phyloP scores from a whole-genome alignment of 2,888 invertebrate genomes.

The Strigamia maritima region DNA sequence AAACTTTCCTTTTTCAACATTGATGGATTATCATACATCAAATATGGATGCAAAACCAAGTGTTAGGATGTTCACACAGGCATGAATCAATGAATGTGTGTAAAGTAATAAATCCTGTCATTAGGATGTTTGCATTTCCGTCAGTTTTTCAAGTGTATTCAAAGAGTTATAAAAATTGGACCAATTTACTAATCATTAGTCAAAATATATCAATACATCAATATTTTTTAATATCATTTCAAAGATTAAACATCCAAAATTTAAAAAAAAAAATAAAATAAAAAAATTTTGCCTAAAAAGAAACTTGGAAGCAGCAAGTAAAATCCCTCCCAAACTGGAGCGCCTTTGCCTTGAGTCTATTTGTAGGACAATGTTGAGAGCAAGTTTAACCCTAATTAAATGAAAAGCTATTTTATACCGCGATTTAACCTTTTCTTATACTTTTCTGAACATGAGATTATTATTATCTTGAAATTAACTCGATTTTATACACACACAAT shows the following conservation, averaged over 20 bases:
- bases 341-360: slow-evolving; percentile 10
- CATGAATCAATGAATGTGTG: neutral
- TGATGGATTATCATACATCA: neutral
- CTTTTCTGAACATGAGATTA: too few species aligned
- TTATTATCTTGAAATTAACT: too few species aligned
- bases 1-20: too few species aligned
- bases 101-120: neutral
- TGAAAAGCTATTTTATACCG: neutral
- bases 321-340: slow-evolving; percentile 5
- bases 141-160: neutral
- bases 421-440: neutral
- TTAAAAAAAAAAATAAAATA: neutral
- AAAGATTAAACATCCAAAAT: neutral
- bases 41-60: neutral
- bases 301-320: neutral
- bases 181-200: neutral
- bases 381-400: slow-evolving; percentile 5
- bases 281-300: neutral
- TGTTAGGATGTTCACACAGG: neutral
- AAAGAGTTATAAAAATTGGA: neutral
- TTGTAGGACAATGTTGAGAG: neutral
- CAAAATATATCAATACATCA: neutral
- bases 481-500: too few species aligned
- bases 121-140: neutral
- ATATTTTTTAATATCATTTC: neutral